Base-by-base conservation (phyloP, 2,113 vertebrate genomes). In the Pitta sordida region DNA sequence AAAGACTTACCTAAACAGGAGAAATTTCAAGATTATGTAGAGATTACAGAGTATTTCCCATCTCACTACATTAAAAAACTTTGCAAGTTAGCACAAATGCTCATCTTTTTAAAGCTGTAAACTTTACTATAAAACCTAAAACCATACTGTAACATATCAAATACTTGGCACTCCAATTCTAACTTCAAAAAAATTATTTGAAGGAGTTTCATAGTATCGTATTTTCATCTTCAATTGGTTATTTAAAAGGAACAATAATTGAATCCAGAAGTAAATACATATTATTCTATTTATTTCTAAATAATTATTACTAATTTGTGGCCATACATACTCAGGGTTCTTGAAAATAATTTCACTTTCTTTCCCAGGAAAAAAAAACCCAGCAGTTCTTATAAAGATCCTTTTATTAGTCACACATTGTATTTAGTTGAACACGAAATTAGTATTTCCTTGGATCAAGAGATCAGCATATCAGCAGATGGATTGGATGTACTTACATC, bases 401-500 rank as follows among this genome's bases (percentile, higher is more conserved):
- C 4, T 70, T 78, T 19, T 44, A 70, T 60, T 60, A 75, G 52
- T 21, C 53, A 52, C 9, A 67, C 4, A 15, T 3, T 23, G 43
- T 48, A 76, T 77, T 73, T 36, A 67, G 41, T 17, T 69, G 55
- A 4, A 43, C 9, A 22, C 49, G 16, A 44, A 44, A 71, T 41
- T 0, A 62, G n/a, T n/a, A n/a, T 32, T 62, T 52, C n/a, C 29
- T 52, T 53, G 15, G 10, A 64, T 69, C 30, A 70, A 58, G 34
- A 37, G 37, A 78, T 55, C 22, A 78, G 56, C 5, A 2, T 30
- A 68, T 30, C 46, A 81, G 62, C 48, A 71, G 39, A 36, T 2
- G 0, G 24, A n/a, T 23, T 51, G 36, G 48, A 90, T 63, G 76
- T 93, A 98, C 98, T 85, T 98, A 99, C 99, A 98, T 97, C 98